These are phyloP conservation scores for Eilema caniola DNA, from an alignment of 2,888 invertebrate genomes.

Conservation along the genomic window DNA sequence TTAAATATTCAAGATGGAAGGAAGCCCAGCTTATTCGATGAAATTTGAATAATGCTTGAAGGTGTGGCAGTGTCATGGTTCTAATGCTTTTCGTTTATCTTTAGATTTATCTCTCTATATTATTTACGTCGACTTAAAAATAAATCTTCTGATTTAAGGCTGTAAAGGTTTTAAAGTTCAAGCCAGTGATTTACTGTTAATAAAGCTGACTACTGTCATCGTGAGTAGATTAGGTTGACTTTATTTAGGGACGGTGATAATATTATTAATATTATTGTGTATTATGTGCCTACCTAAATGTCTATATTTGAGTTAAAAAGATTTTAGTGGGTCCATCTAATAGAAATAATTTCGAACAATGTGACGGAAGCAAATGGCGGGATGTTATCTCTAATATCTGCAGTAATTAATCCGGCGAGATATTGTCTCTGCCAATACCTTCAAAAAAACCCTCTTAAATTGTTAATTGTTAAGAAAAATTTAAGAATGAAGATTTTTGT, in stretches of 20 bases:
- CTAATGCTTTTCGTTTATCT: conserved; percentile 68
- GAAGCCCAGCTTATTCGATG: conserved; percentile 67
- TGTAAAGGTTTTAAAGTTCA: conserved; percentile 23
- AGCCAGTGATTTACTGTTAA: conserved; percentile 12
- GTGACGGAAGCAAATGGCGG: too few species aligned
- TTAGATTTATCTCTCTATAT: conserved; percentile 68
- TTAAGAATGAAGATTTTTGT: too few species aligned
- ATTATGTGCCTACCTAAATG: not conserved
- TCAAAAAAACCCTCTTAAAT: too few species aligned
- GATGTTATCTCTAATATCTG: too few species aligned
- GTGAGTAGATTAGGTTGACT: not conserved
- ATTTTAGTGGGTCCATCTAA: not conserved
- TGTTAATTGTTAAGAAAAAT: too few species aligned
- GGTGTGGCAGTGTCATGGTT: conserved; percentile 58
- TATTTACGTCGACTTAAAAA: conserved; percentile 69
- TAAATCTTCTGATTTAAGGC: conserved; percentile 53
- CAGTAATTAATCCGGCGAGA: too few species aligned
- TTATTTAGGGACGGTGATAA: not conserved
- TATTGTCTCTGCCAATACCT: too few species aligned
- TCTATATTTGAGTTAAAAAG: not conserved
- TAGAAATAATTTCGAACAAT: too few species aligned
- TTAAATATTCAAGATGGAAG: conserved; percentile 58
- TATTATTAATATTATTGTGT: too few species aligned
- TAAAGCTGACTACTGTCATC: not conserved
- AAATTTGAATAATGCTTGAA: conserved; percentile 73